Evolutionary conservation across 2,797 vertebrate species (phyloP).

Genomic region (Melanotaenia pygmaea): DNA sequence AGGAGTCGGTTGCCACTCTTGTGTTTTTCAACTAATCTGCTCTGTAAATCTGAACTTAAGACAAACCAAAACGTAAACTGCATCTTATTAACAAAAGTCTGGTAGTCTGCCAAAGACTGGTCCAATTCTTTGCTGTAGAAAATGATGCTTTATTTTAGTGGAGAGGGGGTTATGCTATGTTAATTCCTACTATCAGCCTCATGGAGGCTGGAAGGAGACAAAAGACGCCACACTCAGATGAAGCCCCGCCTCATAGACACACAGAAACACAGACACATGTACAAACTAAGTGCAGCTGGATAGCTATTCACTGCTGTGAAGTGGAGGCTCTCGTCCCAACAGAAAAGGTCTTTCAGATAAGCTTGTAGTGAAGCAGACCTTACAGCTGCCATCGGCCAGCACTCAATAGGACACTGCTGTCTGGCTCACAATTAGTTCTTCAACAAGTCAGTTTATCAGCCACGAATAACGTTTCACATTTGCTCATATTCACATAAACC

Average conservation of each 20-base stretch:
- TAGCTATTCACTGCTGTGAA: conserved; percentile 67
- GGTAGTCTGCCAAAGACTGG: conserved; percentile 4
- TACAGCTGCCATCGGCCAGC: conserved; percentile 53
- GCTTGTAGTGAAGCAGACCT: conserved; percentile 34
- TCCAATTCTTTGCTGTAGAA: neutral
- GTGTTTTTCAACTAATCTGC: too few species aligned
- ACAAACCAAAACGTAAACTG: neutral
- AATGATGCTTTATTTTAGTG: neutral
- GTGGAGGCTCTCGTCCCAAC: conserved; percentile 62
- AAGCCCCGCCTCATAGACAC: conserved; percentile 23
- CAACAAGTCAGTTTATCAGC: neutral
- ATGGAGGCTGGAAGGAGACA: conserved; percentile 28
- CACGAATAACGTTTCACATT: conserved; percentile 3
- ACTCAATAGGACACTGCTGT: conserved; percentile 36
- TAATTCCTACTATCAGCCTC: conserved; percentile 15
- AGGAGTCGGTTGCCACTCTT: too few species aligned
- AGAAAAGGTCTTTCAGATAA: conserved; percentile 63
- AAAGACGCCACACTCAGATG: conserved; percentile 54
- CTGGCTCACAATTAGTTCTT: conserved; percentile 13
- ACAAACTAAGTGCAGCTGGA: conserved; percentile 68
- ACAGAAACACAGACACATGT: conserved; percentile 11
- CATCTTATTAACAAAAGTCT: neutral
- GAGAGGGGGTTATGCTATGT: conserved; percentile 14
- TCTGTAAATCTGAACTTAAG: neutral
- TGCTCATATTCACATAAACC: neutral